Evolutionary conservation across 92 coral and sea anemone species (phyloP).

Genomic region (Zoanthus sociatus): DNA sequence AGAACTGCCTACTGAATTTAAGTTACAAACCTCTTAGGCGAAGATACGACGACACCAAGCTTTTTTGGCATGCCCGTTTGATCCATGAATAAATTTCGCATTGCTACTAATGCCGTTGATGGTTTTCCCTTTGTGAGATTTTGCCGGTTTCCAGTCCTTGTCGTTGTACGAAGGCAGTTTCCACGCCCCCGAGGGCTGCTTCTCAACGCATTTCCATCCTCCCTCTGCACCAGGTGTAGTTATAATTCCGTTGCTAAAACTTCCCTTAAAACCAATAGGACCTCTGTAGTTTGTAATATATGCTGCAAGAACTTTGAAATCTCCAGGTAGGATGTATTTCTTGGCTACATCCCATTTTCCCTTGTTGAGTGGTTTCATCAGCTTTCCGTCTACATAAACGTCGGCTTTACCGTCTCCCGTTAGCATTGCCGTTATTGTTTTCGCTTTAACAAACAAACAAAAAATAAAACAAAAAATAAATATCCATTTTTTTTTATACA

Average conservation of each 20-base stretch:
- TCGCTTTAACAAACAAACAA: neutral
- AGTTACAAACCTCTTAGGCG: neutral
- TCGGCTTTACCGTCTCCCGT: neutral
- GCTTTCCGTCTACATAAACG: neutral
- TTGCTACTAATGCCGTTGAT: neutral
- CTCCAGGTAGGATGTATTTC: neutral
- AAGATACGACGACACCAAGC: neutral
- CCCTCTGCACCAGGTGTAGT: neutral
- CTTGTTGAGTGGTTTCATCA: constrained; percentile 6
- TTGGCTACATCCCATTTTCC: constrained; percentile 2
- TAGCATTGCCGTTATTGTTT: neutral
- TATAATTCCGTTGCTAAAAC: too few relatives aligned
- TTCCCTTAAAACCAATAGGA: neutral
- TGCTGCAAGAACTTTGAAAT: neutral
- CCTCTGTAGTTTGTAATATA: neutral
- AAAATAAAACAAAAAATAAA: too few relatives aligned
- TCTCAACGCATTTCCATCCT: constrained; percentile 5
- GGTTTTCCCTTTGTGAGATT: neutral
- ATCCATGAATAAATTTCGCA: neutral
- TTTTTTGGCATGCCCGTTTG: neutral
- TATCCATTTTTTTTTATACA: too few relatives aligned
- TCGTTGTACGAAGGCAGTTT: neutral
- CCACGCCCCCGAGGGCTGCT: neutral
- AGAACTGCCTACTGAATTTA: too few relatives aligned
- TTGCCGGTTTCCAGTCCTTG: neutral